Evolutionary conservation across 2,113 vertebrate species (phyloP).

Genomic region (Tauraco erythrolophus): DNA sequence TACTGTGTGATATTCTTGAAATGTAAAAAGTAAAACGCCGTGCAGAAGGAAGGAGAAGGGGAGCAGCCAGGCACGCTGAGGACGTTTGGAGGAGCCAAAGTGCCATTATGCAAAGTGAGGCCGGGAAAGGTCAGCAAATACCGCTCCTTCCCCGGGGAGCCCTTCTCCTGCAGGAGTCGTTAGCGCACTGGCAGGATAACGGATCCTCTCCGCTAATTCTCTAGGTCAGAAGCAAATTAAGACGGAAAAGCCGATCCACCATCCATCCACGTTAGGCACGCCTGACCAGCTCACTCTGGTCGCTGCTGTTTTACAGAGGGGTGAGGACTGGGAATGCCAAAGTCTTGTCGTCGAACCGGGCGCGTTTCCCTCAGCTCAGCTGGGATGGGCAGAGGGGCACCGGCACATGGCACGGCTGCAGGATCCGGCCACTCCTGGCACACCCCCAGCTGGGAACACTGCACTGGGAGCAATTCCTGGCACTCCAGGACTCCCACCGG

Average conservation of each 20-base stretch:
- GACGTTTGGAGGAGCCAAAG: slow-evolving; percentile 32
- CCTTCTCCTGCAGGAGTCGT: slow-evolving; percentile 5
- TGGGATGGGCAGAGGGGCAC: neutral
- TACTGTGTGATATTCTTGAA: neutral
- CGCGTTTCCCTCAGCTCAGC: neutral
- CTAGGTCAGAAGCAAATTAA: slow-evolving; percentile 51
- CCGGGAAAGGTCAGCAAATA: slow-evolving; percentile 39
- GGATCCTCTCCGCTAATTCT: slow-evolving; percentile 12
- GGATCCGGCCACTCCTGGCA: neutral
- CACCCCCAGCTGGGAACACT: fast-evolving
- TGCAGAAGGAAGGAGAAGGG: neutral
- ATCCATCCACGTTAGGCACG: neutral
- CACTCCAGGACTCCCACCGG: neutral
- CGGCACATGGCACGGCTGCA: neutral
- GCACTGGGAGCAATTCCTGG: fast-evolving
- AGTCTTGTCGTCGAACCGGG: neutral
- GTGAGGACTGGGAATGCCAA: neutral
- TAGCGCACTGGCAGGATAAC: neutral
- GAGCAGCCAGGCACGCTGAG: neutral
- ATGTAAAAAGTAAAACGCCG: neutral
- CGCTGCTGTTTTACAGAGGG: neutral
- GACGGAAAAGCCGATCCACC: slow-evolving; percentile 1
- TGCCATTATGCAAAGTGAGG: slow-evolving; percentile 11
- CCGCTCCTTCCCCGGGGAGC: slow-evolving; percentile 32
- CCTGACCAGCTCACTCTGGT: neutral